These are phyloP conservation scores for Brienomyrus brachyistius DNA, from an alignment of 2,113 vertebrate genomes.

Conservation along the genomic window DNA sequence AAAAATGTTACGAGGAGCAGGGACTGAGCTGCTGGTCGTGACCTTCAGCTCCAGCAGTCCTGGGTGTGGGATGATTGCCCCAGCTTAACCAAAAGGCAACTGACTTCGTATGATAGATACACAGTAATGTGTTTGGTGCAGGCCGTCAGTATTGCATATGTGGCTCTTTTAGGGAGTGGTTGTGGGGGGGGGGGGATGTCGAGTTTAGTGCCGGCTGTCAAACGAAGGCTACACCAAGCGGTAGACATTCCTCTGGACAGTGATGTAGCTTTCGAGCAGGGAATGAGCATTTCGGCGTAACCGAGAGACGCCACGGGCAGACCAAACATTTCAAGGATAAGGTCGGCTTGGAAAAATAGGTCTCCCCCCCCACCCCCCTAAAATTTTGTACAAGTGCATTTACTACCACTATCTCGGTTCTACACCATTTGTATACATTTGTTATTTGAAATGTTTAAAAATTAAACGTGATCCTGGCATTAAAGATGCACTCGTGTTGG, in stretches of 20 bases:
- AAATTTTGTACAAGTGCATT: constrained; percentile 87
- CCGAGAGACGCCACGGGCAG: constrained; percentile 54
- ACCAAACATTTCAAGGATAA: constrained; percentile 69
- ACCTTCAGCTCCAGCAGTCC: not conserved
- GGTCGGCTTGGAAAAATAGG: constrained; percentile 71
- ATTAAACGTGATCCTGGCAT: constrained; percentile 98
- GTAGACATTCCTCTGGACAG: constrained; percentile 55
- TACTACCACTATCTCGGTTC: constrained; percentile 87
- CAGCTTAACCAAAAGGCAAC: not conserved
- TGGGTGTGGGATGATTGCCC: not conserved
- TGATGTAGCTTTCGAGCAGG: constrained; percentile 64
- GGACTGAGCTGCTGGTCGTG: not conserved
- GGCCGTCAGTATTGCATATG: not conserved
- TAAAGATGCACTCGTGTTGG: constrained; percentile 41
- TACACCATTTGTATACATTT: constrained; percentile 97
- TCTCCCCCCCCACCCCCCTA: constrained; percentile 68
- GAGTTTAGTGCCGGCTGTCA: constrained; percentile 35
- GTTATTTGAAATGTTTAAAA: constrained; percentile 77
- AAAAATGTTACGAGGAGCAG: not conserved
- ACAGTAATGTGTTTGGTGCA: not conserved
- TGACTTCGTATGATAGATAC: not conserved
- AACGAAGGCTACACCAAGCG: constrained; percentile 53
- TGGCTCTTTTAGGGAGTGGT: not conserved
- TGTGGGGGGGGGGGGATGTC: not conserved
- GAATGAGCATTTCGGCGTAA: constrained; percentile 62